Evolutionary conservation across 2,888 invertebrate genomes (phyloP).

Genomic region (Alsophila aescularia): DNA sequence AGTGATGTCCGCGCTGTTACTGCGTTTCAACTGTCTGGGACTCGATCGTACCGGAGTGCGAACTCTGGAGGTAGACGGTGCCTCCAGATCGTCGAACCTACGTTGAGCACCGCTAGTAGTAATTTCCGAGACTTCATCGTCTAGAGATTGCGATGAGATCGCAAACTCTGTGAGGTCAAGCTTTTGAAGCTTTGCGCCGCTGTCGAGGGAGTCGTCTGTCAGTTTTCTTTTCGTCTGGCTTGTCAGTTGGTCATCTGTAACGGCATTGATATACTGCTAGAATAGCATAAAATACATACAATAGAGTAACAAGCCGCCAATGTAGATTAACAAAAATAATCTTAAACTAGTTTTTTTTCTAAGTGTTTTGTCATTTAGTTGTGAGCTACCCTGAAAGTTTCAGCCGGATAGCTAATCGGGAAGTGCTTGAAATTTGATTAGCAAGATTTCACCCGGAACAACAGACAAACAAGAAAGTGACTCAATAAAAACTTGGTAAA

Average conservation of each 20-base stretch:
- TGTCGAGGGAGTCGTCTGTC: slow-evolving; percentile 55
- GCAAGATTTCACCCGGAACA: no score
- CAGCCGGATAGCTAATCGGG: no score
- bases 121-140: slow-evolving; percentile 71
- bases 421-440: no score
- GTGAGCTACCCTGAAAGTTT: no score
- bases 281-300: background rate
- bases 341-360: no score
- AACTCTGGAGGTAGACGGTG: slow-evolving; percentile 65
- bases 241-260: slow-evolving; percentile 54
- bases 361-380: no score
- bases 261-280: background rate
- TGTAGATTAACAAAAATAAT: no score
- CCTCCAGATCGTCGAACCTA: slow-evolving; percentile 51
- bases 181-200: slow-evolving; percentile 67
- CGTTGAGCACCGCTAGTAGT: slow-evolving; percentile 55
- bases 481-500: no score
- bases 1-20: slow-evolving; percentile 68
- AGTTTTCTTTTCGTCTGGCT: slow-evolving; percentile 66
- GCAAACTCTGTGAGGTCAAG: slow-evolving; percentile 56
- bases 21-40: slow-evolving; percentile 68
- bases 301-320: no score
- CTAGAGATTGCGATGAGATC: slow-evolving; percentile 62
- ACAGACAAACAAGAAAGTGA: no score
- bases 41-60: slow-evolving; percentile 65